These are phyloP conservation scores for Eira barbara DNA, from an alignment of 2,113 vertebrate genomes.

Conservation along the genomic window DNA sequence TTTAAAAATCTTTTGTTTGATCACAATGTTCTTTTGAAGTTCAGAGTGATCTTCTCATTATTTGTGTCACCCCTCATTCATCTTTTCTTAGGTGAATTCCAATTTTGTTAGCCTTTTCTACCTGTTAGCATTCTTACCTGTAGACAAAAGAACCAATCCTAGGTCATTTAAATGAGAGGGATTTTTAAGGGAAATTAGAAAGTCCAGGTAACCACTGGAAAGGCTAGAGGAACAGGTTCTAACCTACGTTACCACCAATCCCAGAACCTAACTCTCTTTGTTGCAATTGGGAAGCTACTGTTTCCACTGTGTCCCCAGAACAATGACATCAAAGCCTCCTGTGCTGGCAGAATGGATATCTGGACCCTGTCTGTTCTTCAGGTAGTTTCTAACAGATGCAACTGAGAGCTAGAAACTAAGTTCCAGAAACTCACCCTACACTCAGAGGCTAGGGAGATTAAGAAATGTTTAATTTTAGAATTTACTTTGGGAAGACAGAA, in stretches of 20 bases:
- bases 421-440: not conserved
- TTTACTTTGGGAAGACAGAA: not conserved
- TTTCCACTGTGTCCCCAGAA: not conserved
- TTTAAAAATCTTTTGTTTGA: not conserved
- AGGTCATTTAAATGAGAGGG: not conserved
- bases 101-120: not conserved
- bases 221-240: not conserved
- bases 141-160: not conserved
- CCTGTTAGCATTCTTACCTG: not conserved
- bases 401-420: not conserved
- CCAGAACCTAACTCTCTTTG: not conserved
- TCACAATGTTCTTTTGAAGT: not conserved
- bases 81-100: not conserved
- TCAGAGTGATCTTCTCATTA: slow-evolving; percentile 11
- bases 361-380: not conserved
- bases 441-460: not conserved
- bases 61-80: not conserved
- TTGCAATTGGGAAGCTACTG: not conserved
- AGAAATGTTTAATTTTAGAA: not conserved
- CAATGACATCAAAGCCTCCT: not conserved
- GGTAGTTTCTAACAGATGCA: not conserved
- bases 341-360: not conserved
- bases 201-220: not conserved
- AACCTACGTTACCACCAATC: not conserved
- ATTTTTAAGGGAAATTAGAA: not conserved